These are phyloP conservation scores for Eulemur coronatus DNA, from an alignment of 2,797 vertebrate species.

Conservation along the genomic window DNA sequence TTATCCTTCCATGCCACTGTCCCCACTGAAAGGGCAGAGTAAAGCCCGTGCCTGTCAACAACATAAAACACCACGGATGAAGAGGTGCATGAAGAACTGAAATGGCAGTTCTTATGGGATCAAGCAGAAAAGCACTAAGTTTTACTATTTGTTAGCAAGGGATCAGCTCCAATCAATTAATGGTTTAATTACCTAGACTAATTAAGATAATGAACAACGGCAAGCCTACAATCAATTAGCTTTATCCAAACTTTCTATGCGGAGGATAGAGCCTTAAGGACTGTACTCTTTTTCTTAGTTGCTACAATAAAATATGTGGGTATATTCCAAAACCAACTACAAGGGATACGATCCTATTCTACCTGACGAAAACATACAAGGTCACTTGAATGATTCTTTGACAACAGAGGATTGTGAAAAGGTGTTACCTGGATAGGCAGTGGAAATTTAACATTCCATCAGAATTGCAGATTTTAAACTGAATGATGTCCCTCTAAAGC, in stretches of 20 bases:
- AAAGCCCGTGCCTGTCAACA: neutral
- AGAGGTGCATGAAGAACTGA: slow-evolving; percentile 40
- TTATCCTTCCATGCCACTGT: neutral
- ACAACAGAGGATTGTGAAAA: neutral
- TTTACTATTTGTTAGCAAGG: slow-evolving; percentile 73
- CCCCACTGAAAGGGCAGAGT: neutral
- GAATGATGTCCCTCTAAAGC: neutral
- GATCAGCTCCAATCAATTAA: slow-evolving; percentile 81
- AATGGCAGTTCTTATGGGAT: slow-evolving; percentile 63
- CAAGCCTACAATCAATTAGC: slow-evolving; percentile 77
- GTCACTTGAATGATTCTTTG: neutral
- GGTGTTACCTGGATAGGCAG: neutral
- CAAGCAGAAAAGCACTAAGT: slow-evolving; percentile 59
- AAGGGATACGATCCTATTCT: neutral
- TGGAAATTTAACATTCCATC: neutral
- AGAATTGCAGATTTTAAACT: slow-evolving; percentile 12
- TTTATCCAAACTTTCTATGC: slow-evolving; percentile 74
- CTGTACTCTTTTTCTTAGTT: neutral
- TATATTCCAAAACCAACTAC: neutral
- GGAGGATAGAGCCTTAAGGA: slow-evolving; percentile 49
- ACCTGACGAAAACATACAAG: neutral
- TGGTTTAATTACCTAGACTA: slow-evolving; percentile 81
- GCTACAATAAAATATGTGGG: neutral
- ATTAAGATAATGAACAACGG: slow-evolving; percentile 82
- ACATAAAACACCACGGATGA: neutral